Conservation (phyloP, 2,797 vertebrate species). For the Eutrigla gurnardus region DNA sequence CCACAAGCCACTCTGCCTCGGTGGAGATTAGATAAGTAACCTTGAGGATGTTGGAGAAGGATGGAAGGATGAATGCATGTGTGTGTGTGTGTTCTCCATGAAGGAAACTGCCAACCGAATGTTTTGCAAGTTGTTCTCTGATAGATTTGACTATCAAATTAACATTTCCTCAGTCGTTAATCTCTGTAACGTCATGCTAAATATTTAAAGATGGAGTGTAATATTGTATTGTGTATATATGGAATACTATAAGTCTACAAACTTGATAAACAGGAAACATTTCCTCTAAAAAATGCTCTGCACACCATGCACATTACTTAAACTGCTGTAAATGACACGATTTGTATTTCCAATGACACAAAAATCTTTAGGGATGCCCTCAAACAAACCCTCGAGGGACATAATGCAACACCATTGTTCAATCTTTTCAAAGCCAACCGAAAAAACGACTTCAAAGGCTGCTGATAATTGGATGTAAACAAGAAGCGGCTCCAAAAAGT, state of each 20-base stretch:
- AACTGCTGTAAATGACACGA: not conserved
- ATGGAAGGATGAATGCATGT: not conserved
- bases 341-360: constrained; percentile 34
- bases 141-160: constrained; percentile 41
- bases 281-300: not conserved
- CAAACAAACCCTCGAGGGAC: constrained; percentile 38
- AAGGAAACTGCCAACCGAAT: not conserved
- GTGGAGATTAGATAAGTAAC: constrained; percentile 3
- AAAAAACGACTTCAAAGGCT: constrained; percentile 50
- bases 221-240: not conserved
- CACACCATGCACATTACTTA: not conserved
- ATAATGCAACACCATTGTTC: constrained; percentile 40
- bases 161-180: constrained; percentile 16
- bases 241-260: not conserved
- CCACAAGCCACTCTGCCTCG: not conserved
- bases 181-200: constrained; percentile 3
- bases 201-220: constrained; percentile 7
- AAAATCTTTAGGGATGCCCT: constrained; percentile 8
- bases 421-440: constrained; percentile 42
- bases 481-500: constrained; percentile 46
- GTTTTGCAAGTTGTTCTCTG: constrained; percentile 35
- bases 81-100: not conserved
- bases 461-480: constrained; percentile 67
- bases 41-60: constrained; percentile 21
- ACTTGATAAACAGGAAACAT: not conserved